These are phyloP conservation scores for Drosophila santomea DNA, from an alignment of 1,140 invertebrate genomes.

Conservation along the genomic window DNA sequence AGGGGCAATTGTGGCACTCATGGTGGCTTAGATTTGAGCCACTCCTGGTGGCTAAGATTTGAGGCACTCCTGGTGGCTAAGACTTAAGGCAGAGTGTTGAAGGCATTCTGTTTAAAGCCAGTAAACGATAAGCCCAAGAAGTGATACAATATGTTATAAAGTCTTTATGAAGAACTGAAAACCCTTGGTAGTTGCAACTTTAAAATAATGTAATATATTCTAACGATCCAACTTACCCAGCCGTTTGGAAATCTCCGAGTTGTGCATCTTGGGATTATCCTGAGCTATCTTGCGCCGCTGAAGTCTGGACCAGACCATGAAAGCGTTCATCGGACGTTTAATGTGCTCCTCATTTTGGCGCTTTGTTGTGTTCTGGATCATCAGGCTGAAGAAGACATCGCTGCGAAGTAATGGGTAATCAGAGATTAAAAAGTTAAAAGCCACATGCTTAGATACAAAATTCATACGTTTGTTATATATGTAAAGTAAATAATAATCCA, in stretches of 20 bases:
- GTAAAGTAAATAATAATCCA: too few relatives aligned
- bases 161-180: neutral
- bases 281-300: slow-evolving; percentile 96
- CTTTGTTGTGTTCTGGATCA: slow-evolving; percentile 84
- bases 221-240: slow-evolving; percentile 88
- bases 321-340: slow-evolving; percentile 91
- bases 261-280: slow-evolving; percentile 99
- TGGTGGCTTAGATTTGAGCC: neutral
- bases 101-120: neutral
- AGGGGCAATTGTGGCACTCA: slow-evolving; percentile 9
- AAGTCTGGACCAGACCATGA: slow-evolving; percentile 94
- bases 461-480: too few relatives aligned
- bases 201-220: neutral
- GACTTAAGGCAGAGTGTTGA: neutral
- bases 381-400: slow-evolving; percentile 83
- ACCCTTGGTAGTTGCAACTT: neutral
- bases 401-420: slow-evolving; percentile 18
- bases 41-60: neutral
- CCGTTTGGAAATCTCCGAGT: slow-evolving; percentile 98
- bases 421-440: too few relatives aligned
- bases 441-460: too few relatives aligned
- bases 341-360: slow-evolving; percentile 87
- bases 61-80: too few relatives aligned
- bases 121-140: neutral
- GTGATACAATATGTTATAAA: neutral